Evolutionary conservation across 2,888 invertebrate genomes (phyloP).

Genomic region (Steinernema hermaphroditum): DNA sequence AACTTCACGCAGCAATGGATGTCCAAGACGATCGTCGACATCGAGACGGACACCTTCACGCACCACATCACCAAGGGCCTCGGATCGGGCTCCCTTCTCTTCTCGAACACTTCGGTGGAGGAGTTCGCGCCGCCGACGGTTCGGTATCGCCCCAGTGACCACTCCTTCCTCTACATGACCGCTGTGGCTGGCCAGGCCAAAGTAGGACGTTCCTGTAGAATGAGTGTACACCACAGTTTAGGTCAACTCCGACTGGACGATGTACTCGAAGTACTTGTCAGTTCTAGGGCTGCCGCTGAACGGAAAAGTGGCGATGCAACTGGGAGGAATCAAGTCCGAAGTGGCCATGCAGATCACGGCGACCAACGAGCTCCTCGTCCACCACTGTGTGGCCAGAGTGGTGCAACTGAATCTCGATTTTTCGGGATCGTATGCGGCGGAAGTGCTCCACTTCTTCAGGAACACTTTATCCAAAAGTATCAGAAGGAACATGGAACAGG

Average conservation of each 20-base stretch:
- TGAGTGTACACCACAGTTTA: constrained; percentile 20
- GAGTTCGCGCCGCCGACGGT: constrained; percentile 57
- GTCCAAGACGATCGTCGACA: constrained; percentile 53
- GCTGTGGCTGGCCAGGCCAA: constrained; percentile 59
- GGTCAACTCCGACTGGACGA: constrained; percentile 55
- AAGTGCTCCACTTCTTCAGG: constrained; percentile 60
- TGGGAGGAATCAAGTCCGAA: constrained; percentile 59
- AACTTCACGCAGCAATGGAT: constrained; percentile 63
- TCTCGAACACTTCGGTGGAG: constrained; percentile 51
- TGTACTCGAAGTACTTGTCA: constrained; percentile 53
- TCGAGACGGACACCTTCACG: constrained; percentile 51
- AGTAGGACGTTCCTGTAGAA: constrained; percentile 27
- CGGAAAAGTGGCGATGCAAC: constrained; percentile 55
- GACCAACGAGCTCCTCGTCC: constrained; percentile 53
- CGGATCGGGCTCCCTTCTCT: constrained; percentile 55
- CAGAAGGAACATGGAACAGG: constrained; percentile 56
- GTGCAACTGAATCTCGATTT: constrained; percentile 39
- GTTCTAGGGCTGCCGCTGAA: constrained; percentile 55
- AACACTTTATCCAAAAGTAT: constrained; percentile 54
- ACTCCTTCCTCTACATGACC: constrained; percentile 59
- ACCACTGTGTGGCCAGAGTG: constrained; percentile 58
- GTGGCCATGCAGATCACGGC: constrained; percentile 54
- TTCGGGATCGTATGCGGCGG: constrained; percentile 46
- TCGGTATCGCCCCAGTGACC: constrained; percentile 57
- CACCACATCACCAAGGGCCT: constrained; percentile 51